A percentile compares a stretch with the other conserved stretches of the same genome.
Evolutionary conservation across 2,113 vertebrate genomes (phyloP).

Genomic region (Climacteris rufus): DNA sequence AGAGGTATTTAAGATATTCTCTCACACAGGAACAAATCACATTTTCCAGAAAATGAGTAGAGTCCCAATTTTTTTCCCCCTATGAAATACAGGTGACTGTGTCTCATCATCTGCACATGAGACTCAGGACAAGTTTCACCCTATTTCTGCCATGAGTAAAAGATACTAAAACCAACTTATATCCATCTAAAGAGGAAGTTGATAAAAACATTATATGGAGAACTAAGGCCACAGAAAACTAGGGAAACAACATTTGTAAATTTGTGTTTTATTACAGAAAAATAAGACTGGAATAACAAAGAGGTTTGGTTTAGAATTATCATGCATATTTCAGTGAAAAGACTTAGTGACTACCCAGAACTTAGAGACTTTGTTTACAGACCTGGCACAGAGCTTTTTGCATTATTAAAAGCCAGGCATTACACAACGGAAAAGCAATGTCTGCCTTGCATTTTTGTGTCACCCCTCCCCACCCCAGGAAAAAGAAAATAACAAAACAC

Average conservation of each 20-base stretch:
- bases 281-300: neutral
- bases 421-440: neutral
- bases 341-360: neutral
- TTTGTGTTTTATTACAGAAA: neutral
- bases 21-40: neutral
- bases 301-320: neutral
- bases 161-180: neutral
- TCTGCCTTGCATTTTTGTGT: neutral
- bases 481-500: neutral
- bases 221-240: neutral
- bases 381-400: neutral
- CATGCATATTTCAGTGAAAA: neutral
- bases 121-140: neutral
- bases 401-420: neutral
- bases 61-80: neutral
- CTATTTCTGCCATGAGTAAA: neutral
- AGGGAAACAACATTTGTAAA: neutral
- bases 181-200: neutral
- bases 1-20: neutral
- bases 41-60: neutral
- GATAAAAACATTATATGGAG: neutral
- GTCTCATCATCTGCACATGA: neutral
- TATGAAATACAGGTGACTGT: neutral
- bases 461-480: accelerated
- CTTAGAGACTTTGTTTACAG: neutral